phyloP scores from a whole-genome alignment of 1,140 invertebrate genomes.

The Drosophila elegans region DNA sequence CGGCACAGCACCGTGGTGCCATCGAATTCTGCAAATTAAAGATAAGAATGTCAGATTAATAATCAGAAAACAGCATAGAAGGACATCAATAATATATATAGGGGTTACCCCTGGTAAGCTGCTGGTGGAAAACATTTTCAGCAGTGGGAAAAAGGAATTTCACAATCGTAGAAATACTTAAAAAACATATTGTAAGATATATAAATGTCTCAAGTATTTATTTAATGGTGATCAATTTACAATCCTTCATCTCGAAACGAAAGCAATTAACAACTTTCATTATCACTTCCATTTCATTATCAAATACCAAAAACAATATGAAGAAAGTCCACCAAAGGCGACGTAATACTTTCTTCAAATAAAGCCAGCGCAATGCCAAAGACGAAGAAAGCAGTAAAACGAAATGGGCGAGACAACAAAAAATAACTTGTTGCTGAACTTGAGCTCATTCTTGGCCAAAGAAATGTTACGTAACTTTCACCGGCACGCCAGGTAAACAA shows the following conservation, averaged over 20 bases:
- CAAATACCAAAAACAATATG: not conserved
- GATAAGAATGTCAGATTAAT: conserved; percentile 28
- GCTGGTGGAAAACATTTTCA: not conserved
- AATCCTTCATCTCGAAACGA: too few species aligned
- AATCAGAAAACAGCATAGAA: not conserved
- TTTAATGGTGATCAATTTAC: not conserved
- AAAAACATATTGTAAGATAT: too few species aligned
- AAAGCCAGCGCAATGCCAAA: conserved; percentile 12
- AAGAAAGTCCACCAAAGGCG: conserved; percentile 54
- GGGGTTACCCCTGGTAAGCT: too few species aligned
- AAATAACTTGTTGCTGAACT: conserved; percentile 65
- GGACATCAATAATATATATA: not conserved
- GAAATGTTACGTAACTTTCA: conserved; percentile 78
- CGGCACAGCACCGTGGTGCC: conserved; percentile 98
- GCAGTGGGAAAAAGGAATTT: not conserved
- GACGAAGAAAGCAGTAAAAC: conserved; percentile 73
- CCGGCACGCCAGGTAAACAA: conserved; percentile 54
- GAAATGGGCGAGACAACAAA: conserved; percentile 48
- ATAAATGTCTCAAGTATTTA: too few species aligned
- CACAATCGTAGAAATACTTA: not conserved
- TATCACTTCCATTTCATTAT: conserved; percentile 27
- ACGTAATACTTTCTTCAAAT: conserved; percentile 69
- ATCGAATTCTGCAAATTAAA: conserved; percentile 96
- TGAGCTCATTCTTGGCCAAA: conserved; percentile 72
- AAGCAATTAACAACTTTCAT: conserved; percentile 70